Base-by-base conservation (phyloP, 2,113 vertebrate species). In the Loxodonta africana region DNA sequence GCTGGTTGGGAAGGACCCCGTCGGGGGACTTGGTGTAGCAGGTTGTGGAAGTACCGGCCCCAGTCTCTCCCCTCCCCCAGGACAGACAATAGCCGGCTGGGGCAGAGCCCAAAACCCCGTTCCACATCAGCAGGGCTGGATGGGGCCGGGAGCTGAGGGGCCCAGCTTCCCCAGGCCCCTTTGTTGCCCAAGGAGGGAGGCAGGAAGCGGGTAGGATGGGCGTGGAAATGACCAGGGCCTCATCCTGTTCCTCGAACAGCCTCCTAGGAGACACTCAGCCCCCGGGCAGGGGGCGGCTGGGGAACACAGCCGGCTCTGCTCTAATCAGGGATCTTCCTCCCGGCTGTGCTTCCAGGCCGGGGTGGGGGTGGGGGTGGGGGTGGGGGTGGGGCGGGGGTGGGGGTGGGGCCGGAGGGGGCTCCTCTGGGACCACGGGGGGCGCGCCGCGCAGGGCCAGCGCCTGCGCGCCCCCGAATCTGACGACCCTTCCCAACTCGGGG, bases 141-240 rank as follows among this genome's bases (percentile, higher is more conserved):
- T 44, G 25, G 33, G 80, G 94, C 94, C 63, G 12, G 76, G 83
- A 92, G 88, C 73, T 28, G 17, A 44, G 53, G 95, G 93, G 83
- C 95, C 94, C 90, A 41, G 97, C 93, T 95, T 95, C 96, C 96
- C 95, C 73, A 96, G 93, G 94, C 77, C 96, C 95, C 96, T 98
- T 98, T 98, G 97, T 98, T 97, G 97, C 97, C 95, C 96, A 77
- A 90, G 97, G 76, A 95, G 92, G 95, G 87, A 98, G 97, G 97
- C 97, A 98, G 98, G 98, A 98, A 98, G 97, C 97, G 97, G 93
- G 94, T 97, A 88, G 96, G 97, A 95, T 97, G 98, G 98, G 97
- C 97, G 96, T 98, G 97, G 96, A 96, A 92, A 96, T 84, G 95
- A 95, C 97, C 96, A 46, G 90, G 94, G 81, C 95, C 87, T 90